A percentile compares a stretch with the other conserved stretches of the same genome.
Evolutionary conservation across 2,888 invertebrate species (phyloP).

Genomic region (Leucozona laternaria): DNA sequence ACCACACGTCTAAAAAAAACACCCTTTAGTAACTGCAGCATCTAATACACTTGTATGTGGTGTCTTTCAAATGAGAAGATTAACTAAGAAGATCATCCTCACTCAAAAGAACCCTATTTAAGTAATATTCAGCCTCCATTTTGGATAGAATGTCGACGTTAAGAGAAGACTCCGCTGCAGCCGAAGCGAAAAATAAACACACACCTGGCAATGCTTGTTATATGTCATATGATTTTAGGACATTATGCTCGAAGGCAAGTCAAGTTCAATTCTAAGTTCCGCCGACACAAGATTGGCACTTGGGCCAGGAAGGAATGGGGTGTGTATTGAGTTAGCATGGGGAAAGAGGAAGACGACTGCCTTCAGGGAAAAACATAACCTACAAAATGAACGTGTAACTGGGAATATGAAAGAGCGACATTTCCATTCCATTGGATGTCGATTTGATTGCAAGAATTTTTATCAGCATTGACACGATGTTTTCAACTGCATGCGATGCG

Average conservation of each 20-base stretch:
- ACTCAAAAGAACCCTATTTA: no score
- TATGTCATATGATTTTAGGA: not conserved
- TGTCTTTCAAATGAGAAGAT: no score
- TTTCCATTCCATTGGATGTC: constrained; percentile 56
- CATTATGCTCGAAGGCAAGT: constrained; percentile 52
- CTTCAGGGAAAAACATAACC: not conserved
- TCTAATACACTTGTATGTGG: no score
- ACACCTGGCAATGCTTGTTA: not conserved
- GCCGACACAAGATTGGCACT: constrained; percentile 49
- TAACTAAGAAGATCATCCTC: no score
- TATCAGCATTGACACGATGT: constrained; percentile 66
- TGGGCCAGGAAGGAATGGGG: not conserved
- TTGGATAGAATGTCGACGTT: no score
- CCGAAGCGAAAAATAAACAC: no score
- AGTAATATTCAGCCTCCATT: no score
- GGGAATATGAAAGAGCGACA: constrained; percentile 27
- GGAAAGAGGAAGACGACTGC: not conserved
- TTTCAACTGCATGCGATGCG: constrained; percentile 64
- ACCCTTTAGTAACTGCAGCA: no score
- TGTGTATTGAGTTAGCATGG: not conserved
- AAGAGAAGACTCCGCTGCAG: no score
- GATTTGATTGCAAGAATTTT: constrained; percentile 61
- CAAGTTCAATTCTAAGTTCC: constrained; percentile 52
- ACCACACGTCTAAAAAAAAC: no score
- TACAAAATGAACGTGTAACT: constrained; percentile 34